A percentile compares a stretch with the other conserved stretches of the same genome.
Conservation (phyloP, 1,140 invertebrate genomes). For the Wasmannia auropunctata region DNA sequence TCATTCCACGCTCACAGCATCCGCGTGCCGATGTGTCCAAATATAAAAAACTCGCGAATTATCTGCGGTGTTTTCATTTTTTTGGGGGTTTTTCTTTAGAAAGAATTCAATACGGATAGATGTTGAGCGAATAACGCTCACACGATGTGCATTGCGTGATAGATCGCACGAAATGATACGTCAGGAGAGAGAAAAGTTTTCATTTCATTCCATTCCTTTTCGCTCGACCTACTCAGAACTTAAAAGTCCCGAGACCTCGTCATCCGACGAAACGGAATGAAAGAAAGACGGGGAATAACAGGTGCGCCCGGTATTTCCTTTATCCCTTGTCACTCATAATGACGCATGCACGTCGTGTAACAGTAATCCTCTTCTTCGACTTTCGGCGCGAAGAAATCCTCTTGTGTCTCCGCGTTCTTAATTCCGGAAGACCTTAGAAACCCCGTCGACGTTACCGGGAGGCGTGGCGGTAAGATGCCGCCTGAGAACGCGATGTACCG, state of each 20-base stretch:
- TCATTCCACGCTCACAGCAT: neutral
- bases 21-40: neutral
- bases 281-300: slow-evolving; percentile 51
- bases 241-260: slow-evolving; percentile 9
- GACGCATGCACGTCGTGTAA: slow-evolving; percentile 16
- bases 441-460: neutral
- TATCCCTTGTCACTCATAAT: slow-evolving; percentile 1
- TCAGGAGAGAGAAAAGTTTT: neutral
- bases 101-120: slow-evolving; percentile 3
- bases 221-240: slow-evolving; percentile 5
- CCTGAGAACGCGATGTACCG: neutral
- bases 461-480: neutral
- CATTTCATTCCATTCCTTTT: neutral
- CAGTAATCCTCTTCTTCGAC: slow-evolving; percentile 45
- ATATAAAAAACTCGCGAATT: neutral
- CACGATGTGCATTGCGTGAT: neutral
- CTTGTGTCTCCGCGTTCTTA: slow-evolving; percentile 56
- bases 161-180: neutral
- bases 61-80: neutral
- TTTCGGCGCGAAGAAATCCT: slow-evolving; percentile 56
- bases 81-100: neutral
- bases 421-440: slow-evolving; percentile 32
- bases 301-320: slow-evolving; percentile 19
- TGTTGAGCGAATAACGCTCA: neutral
- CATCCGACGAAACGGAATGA: neutral